phyloP scores from a whole-genome alignment of 1,140 invertebrate genomes.

The Maconellicoccus hirsutus region DNA sequence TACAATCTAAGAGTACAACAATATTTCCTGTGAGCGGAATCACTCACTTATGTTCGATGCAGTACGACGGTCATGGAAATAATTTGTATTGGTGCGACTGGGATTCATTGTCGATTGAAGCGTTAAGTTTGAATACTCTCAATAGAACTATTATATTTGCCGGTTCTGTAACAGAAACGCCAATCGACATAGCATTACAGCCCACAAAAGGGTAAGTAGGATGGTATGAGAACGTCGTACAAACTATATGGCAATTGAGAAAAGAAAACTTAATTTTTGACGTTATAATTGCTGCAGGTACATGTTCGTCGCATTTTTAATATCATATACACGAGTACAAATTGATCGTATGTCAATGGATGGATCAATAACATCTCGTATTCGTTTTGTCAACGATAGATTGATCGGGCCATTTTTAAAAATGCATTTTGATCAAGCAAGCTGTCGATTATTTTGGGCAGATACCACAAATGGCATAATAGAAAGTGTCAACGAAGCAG shows the following conservation, averaged over 20 bases:
- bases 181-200: constrained; percentile 46
- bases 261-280: too few relatives aligned
- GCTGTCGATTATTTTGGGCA: constrained; percentile 42
- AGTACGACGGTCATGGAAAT: constrained; percentile 52
- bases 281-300: constrained; percentile 35
- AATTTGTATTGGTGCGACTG: constrained; percentile 53
- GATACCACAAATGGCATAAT: constrained; percentile 43
- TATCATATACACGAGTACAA: constrained; percentile 35
- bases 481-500: constrained; percentile 41
- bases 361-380: constrained; percentile 36
- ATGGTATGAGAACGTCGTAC: constrained; percentile 42
- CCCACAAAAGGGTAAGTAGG: constrained; percentile 48
- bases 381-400: constrained; percentile 40
- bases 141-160: constrained; percentile 42
- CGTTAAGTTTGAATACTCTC: constrained; percentile 41
- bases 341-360: constrained; percentile 48
- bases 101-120: constrained; percentile 44
- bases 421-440: constrained; percentile 41
- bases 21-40: constrained; percentile 38
- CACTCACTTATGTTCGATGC: constrained; percentile 46
- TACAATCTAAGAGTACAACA: constrained; percentile 34
- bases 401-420: constrained; percentile 40
- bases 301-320: constrained; percentile 50
- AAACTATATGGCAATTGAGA: constrained; percentile 30
- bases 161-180: constrained; percentile 41